phyloP scores from a whole-genome alignment of 2,797 vertebrate species.

The Myotis findleyi region DNA sequence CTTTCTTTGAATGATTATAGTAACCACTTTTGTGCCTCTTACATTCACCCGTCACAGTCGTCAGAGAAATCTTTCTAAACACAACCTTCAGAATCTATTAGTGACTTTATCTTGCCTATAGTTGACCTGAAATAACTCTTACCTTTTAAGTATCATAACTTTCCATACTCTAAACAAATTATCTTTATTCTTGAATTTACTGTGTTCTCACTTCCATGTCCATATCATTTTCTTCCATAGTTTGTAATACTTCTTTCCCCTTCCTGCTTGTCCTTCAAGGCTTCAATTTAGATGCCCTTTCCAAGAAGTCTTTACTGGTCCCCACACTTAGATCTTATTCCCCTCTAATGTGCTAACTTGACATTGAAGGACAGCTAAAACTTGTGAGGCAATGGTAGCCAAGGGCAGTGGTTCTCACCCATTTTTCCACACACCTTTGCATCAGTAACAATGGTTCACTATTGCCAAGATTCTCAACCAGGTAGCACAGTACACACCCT shows the following conservation, averaged over 20 bases:
- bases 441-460: background rate
- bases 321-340: background rate
- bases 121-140: conserved; percentile 17
- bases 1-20: background rate
- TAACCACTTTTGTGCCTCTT: background rate
- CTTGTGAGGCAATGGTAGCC: background rate
- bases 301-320: background rate
- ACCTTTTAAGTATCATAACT: background rate
- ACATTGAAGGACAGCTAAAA: background rate
- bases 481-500: background rate
- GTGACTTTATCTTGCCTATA: background rate
- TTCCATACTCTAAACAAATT: background rate
- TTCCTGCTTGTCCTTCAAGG: background rate
- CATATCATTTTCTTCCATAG: background rate
- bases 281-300: background rate
- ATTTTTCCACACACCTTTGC: background rate
- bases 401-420: background rate
- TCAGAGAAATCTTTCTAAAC: conserved; percentile 27
- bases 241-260: background rate
- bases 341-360: background rate
- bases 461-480: background rate
- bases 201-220: background rate
- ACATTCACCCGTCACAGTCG: background rate
- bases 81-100: background rate
- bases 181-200: background rate